Evolutionary conservation across 92 coral and sea anemone genomes (phyloP), one percentile per base, ranked within the genome.

Genomic region (Desmophyllum pertusum): DNA sequence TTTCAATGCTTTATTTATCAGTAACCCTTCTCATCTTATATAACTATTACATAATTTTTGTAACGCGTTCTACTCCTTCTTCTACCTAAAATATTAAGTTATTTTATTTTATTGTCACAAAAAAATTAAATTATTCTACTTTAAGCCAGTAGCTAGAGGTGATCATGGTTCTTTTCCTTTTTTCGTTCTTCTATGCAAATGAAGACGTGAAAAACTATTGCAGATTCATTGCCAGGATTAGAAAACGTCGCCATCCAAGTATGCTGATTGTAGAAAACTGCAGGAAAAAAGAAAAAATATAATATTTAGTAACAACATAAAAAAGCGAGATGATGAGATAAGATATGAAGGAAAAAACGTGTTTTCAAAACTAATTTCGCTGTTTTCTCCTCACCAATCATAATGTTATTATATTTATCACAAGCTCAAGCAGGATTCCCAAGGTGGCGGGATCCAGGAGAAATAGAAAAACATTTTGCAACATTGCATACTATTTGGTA

Each of bases 231-330:
- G 19, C 62, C 88, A 41, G 74, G 10, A 53, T 94, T 94, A n/a
- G 55, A 39, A 45, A 91, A 89, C 0, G 84, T 80, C 64, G 85
- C 85, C 19, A 52, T 82, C 93, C 95, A 94, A 4, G 85, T 80
- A 79, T 92, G 93, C 50, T 94, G 98, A 13, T 95, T 83, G 75
- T 79, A 92, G 86, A 92, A 94, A 77, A 94, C 98, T 94, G 65
- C 36, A 45, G 38, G 50, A 62, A 29, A 36, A 43, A 70, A 33
- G 65, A 18, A 25, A 15, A 6, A 48, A 48, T n/a, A n/a, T n/a
- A 33, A 5, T 15, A 27, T 70, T 27, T 7, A 7, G 25, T 43
- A 48, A 30, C 41, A 19, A 39, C 33, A 61, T 6, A 27, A 23
- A 7, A 61, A 25, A 30, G 14, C 67, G 14, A 62, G 67, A 62